phyloP scores from a whole-genome alignment of 2,888 invertebrate genomes.

The Mylabris sibirica region DNA sequence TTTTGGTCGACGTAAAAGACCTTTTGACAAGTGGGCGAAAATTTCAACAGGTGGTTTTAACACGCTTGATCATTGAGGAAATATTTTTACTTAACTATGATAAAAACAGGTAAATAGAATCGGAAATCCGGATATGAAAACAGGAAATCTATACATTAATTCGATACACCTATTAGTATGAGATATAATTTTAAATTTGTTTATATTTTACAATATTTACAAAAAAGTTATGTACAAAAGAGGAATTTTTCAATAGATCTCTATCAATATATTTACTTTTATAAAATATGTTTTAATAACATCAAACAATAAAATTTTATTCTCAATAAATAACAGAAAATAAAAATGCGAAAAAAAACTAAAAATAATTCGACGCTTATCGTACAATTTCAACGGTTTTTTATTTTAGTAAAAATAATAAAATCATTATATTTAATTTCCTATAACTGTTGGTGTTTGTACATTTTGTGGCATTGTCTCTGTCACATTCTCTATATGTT shows the following conservation, averaged over 20 bases:
- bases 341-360: neutral
- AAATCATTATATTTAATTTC: conserved; percentile 21
- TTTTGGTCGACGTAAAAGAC: conserved; percentile 38
- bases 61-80: neutral
- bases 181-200: neutral
- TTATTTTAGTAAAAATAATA: conserved; percentile 34
- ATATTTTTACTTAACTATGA: neutral
- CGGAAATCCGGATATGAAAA: conserved; percentile 6
- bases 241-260: neutral
- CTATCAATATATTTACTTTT: neutral
- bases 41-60: conserved; percentile 7
- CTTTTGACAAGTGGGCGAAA: conserved; percentile 38
- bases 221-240: conserved; percentile 5
- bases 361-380: neutral
- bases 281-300: conserved; percentile 1
- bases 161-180: neutral
- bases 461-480: conserved; percentile 56
- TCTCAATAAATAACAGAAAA: conserved; percentile 9
- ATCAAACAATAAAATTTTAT: conserved; percentile 5
- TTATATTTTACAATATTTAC: conserved; percentile 6
- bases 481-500: conserved; percentile 70
- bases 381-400: neutral
- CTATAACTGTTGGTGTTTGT: conserved; percentile 45
- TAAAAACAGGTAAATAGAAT: neutral
- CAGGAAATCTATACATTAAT: neutral